These are phyloP conservation scores for Clupea harengus DNA, from an alignment of 2,113 vertebrate species.

Conservation along the genomic window DNA sequence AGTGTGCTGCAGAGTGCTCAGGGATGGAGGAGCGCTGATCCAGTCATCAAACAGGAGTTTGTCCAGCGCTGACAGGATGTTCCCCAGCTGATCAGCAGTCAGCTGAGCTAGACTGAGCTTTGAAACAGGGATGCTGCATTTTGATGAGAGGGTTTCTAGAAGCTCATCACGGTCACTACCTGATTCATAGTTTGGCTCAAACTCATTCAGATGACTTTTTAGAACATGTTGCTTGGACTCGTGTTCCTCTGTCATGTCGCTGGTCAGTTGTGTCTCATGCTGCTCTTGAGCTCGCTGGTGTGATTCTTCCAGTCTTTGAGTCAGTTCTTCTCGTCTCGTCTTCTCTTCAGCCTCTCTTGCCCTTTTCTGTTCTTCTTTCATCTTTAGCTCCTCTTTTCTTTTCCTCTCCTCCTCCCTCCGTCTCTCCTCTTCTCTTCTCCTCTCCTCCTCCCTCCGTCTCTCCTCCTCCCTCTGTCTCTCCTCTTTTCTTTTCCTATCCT, in stretches of 20 bases:
- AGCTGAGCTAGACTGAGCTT: constrained; percentile 24
- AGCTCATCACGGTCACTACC: background rate
- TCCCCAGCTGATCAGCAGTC: constrained; percentile 18
- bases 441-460: background rate
- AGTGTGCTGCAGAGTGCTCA: constrained; percentile 21
- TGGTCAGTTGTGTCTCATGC: background rate
- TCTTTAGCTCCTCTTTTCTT: too few species aligned
- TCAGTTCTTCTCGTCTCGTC: background rate
- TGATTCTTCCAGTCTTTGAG: background rate
- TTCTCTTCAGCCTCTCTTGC: background rate
- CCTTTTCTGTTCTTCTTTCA: background rate
- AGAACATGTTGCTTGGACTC: background rate
- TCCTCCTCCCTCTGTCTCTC: too few species aligned
- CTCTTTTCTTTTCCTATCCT: too few species aligned
- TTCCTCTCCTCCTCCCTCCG: background rate
- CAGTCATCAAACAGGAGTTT: constrained; percentile 40
- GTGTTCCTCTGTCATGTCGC: background rate
- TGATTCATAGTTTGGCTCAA: too few species aligned
- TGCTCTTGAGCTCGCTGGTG: background rate
- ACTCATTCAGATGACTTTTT: constrained; percentile 14
- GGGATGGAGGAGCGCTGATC: constrained; percentile 6
- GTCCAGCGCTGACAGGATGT: constrained; percentile 28
- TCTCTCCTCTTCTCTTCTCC: background rate
- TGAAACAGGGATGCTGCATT: background rate
- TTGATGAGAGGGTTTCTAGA: constrained; percentile 6